A percentile compares a stretch with the other conserved stretches of the same genome.
These are phyloP conservation scores for Neoniphon sammara DNA, from an alignment of 2,797 vertebrate species.

Conservation along the genomic window DNA sequence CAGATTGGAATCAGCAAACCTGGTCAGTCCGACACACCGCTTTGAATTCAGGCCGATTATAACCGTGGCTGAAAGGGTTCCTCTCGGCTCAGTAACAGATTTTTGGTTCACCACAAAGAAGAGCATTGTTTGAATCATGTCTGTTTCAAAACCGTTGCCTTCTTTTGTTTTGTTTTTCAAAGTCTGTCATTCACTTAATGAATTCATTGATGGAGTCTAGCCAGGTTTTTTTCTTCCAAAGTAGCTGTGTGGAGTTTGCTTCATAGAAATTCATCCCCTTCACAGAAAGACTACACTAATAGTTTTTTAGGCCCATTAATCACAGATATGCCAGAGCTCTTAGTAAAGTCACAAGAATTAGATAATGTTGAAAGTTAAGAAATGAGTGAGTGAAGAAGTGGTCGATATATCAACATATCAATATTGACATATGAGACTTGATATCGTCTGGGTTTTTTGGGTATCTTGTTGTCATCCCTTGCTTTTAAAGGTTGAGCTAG, in stretches of 20 bases:
- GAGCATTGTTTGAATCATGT: neutral
- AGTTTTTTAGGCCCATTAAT: too few species aligned
- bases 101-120: neutral
- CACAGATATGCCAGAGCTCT: too few species aligned
- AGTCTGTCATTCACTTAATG: neutral
- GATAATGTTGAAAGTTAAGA: too few species aligned
- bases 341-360: too few species aligned
- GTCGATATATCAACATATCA: too few species aligned
- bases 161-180: neutral
- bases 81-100: neutral
- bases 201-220: neutral
- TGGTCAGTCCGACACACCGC: slow-evolving; percentile 74
- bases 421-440: too few species aligned
- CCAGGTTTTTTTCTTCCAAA: too few species aligned
- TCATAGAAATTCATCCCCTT: neutral
- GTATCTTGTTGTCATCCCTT: too few species aligned
- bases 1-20: slow-evolving; percentile 90
- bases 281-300: too few species aligned
- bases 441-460: too few species aligned
- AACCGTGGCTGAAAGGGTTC: neutral
- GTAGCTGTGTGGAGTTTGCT: neutral
- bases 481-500: too few species aligned
- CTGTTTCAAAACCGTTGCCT: neutral
- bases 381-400: too few species aligned
- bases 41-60: neutral